A percentile compares a stretch with the other conserved stretches of the same genome.
Conservation (phyloP, 2,113 vertebrate species). For the Brienomyrus longianalis region DNA sequence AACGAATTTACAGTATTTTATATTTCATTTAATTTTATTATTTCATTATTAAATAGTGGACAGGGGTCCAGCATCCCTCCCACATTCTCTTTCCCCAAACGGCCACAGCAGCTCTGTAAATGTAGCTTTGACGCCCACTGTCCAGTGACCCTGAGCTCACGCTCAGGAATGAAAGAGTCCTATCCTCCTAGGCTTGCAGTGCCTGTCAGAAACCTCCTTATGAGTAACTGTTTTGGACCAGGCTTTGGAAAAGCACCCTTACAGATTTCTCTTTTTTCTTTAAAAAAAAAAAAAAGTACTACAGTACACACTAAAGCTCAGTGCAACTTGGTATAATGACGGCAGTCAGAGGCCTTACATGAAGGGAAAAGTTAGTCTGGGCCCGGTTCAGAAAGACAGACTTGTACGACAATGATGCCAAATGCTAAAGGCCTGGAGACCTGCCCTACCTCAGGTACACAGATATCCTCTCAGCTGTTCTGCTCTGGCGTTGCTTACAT, state of each 20-base stretch:
- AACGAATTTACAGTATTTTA: not conserved
- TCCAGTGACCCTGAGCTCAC: conserved; percentile 12
- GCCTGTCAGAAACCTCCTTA: conserved; percentile 11
- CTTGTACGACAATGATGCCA: conserved; percentile 40
- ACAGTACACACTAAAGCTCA: conserved; percentile 22
- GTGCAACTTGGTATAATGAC: conserved; percentile 37
- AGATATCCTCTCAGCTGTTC: conserved; percentile 26
- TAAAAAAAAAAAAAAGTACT: conserved; percentile 20
- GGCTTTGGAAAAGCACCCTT: conserved; percentile 33
- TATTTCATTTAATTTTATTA: not conserved
- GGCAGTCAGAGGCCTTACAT: conserved; percentile 34
- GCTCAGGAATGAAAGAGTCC: conserved; percentile 24
- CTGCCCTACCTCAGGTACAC: conserved; percentile 29
- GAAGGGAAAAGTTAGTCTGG: conserved; percentile 39
- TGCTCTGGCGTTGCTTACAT: not conserved
- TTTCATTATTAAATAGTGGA: not conserved
- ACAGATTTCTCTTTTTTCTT: conserved; percentile 27
- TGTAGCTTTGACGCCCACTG: not conserved
- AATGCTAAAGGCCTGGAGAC: conserved; percentile 33
- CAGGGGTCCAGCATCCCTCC: not conserved
- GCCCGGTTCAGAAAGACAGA: conserved; percentile 28
- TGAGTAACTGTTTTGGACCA: conserved; percentile 23
- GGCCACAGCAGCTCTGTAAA: not conserved
- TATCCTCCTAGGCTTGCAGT: conserved; percentile 22
- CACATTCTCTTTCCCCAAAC: not conserved